Evolutionary conservation across 2,797 vertebrate genomes (phyloP).

Genomic region (Neopelma chrysocephalum): DNA sequence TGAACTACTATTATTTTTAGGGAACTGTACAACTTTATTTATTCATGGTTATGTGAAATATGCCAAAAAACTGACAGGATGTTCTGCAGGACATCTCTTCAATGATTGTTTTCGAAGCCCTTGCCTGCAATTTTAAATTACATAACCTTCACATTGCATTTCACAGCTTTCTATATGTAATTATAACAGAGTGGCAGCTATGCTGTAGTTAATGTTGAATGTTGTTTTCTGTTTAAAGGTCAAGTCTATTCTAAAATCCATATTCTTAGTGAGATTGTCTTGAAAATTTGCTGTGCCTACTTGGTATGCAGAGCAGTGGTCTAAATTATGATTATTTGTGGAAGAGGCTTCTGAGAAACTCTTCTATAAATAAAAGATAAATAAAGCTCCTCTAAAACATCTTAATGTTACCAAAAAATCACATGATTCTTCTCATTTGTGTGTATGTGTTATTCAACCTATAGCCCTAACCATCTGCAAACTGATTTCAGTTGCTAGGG

Average conservation of each 20-base stretch:
- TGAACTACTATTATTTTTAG: conserved; percentile 28
- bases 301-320: conserved; percentile 20
- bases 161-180: conserved; percentile 31
- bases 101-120: neutral
- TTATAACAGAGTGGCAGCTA: conserved; percentile 41
- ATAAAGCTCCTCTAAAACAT: conserved; percentile 29
- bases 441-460: conserved; percentile 10
- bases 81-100: conserved; percentile 37
- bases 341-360: conserved; percentile 37
- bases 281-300: conserved; percentile 26
- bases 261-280: conserved; percentile 28
- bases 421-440: neutral
- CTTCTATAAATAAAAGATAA: conserved; percentile 54
- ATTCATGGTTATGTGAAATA: conserved; percentile 22
- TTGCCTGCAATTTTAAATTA: conserved; percentile 18
- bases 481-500: conserved; percentile 20
- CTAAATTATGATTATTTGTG: conserved; percentile 44
- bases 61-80: conserved; percentile 20
- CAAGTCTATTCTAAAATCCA: conserved; percentile 60
- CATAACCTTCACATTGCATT: conserved; percentile 41
- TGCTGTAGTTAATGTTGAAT: conserved; percentile 38
- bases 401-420: conserved; percentile 21
- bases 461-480: conserved; percentile 48
- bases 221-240: conserved; percentile 63
- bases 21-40: conserved; percentile 26